A percentile compares a stretch with the other conserved stretches of the same genome.
phyloP scores from a whole-genome alignment of 92 coral and sea anemone species.

The Chrysogorgia sp. region DNA sequence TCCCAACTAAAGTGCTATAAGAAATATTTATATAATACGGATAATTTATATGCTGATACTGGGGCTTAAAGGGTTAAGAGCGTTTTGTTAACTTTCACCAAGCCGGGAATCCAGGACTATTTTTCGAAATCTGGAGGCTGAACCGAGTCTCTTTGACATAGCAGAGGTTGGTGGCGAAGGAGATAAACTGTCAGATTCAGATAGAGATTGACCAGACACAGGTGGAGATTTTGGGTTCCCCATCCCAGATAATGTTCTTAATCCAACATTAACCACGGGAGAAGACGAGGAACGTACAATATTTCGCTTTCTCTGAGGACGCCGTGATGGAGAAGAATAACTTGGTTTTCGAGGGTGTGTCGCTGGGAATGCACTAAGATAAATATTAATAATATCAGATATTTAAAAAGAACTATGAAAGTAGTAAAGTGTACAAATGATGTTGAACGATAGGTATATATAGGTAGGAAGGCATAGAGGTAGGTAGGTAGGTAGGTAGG shows the following conservation, averaged over 20 bases:
- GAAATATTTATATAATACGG: too few relatives aligned
- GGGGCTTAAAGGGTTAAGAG: too few relatives aligned
- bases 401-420: background rate
- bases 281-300: slow-evolving; percentile 29
- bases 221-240: background rate
- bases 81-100: too few relatives aligned
- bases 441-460: too few relatives aligned
- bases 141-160: slow-evolving; percentile 68
- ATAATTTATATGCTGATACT: too few relatives aligned
- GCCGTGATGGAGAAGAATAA: slow-evolving; percentile 21
- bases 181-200: slow-evolving; percentile 61
- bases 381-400: too few relatives aligned
- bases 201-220: slow-evolving; percentile 40
- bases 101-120: slow-evolving; percentile 66
- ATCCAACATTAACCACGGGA: background rate
- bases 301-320: slow-evolving; percentile 3
- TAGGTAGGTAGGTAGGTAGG: too few relatives aligned
- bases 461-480: background rate
- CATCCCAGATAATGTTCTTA: background rate
- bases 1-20: too few relatives aligned
- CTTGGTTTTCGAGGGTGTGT: slow-evolving; percentile 17
- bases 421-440: background rate
- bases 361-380: slow-evolving; percentile 10
- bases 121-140: slow-evolving; percentile 84
- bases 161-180: slow-evolving; percentile 97